A percentile compares a stretch with the other conserved stretches of the same genome.
phyloP scores from a whole-genome alignment of 2,888 invertebrate genomes.

The Euzophera pinguis region DNA sequence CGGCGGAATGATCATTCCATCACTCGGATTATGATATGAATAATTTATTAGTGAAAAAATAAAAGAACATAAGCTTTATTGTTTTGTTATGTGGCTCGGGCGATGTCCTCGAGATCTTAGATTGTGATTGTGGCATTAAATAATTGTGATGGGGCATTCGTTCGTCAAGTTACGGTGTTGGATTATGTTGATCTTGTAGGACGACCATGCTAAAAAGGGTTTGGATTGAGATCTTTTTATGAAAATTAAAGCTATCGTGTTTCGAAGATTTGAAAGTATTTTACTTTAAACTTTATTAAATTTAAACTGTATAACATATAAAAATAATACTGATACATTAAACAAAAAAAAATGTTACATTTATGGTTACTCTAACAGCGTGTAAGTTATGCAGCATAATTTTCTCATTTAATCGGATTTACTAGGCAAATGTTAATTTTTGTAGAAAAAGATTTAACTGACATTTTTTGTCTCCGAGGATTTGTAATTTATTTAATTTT shows the following conservation, averaged over 20 bases:
- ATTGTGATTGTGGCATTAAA: slow-evolving; percentile 44
- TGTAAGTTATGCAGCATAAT: neutral
- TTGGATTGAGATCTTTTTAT: neutral
- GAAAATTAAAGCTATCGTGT: no score
- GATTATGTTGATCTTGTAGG: slow-evolving; percentile 1
- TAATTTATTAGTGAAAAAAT: slow-evolving; percentile 73
- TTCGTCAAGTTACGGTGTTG: neutral
- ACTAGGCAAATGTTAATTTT: neutral
- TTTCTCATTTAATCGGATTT: neutral
- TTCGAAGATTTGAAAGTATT: no score
- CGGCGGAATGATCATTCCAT: slow-evolving; percentile 65
- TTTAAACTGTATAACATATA: no score
- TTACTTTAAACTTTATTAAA: no score
- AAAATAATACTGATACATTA: no score
- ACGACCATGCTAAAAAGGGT: neutral
- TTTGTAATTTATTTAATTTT: neutral
- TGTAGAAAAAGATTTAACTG: neutral
- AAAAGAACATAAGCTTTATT: slow-evolving; percentile 57
- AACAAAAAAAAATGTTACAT: no score
- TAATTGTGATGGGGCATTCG: slow-evolving; percentile 11
- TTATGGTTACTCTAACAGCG: no score
- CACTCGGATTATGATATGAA: slow-evolving; percentile 78
- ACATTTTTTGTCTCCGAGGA: neutral
- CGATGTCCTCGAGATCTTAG: slow-evolving; percentile 54
- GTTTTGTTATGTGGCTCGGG: slow-evolving; percentile 62